Evolutionary conservation across 2,888 invertebrate species (phyloP), one percentile per base, ranked within the genome.

Genomic region (Pantelozetes paolii): DNA sequence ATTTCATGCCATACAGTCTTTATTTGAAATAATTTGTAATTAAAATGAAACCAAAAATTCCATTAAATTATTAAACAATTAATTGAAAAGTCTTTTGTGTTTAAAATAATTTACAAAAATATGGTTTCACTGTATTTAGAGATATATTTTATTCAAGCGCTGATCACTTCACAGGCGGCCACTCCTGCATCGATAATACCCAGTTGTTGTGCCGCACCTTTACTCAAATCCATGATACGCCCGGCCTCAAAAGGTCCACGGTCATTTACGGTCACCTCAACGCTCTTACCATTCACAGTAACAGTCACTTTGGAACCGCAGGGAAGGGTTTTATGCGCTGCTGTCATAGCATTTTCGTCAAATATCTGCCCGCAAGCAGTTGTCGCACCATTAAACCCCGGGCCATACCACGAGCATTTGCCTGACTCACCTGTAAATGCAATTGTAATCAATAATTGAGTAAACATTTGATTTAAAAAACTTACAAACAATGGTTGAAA

Each of bases 251-350:
- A 76, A 9, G 76, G 75, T 20, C 72, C 75, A 6, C 72, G 18
- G 62, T 76, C 76, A 23, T 76, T 76, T 62, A 76, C 48, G 32
- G 75, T 32, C 11, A 76, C 76, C 2, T 42, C 59, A 11, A 67
- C 69, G n/a, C 69, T 28, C n/a, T 26, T 59, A 11, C 50, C 59
- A 48, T 76, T 76, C 5, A n/a, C 28, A 20, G 32, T 30, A 1
- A 50, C 75, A 5, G 54, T 28, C 13, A 75, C 73, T 20, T 15
- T 32, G 8, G 72, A 76, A 23, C 42, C 57, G 13, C 73, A 73
- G 1, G 76, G 73, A 15, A 76, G 71, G 3, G 75, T 73, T 26
- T 76, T 76, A 48, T 76, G 75, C 6, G 75, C 75, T 6, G 76
- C 76, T 5, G 76, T 76, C 67, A 76, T 45, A 28, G 36, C 71